Evolutionary conservation across 2,888 invertebrate species (phyloP).

Genomic region (Diadegma fenestrale): DNA sequence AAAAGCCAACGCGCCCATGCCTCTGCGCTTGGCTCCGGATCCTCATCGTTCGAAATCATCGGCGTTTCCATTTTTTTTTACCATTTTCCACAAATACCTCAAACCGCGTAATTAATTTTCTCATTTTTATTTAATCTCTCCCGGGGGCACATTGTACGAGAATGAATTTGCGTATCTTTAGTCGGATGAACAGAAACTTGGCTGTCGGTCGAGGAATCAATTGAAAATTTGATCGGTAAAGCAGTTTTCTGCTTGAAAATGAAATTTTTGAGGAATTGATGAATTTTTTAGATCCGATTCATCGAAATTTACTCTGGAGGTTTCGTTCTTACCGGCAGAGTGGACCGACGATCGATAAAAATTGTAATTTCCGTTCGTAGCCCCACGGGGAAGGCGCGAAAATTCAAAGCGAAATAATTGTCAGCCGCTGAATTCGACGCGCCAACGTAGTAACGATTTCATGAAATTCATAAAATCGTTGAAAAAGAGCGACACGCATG

Average conservation of each 20-base stretch:
- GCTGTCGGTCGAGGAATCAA: background rate
- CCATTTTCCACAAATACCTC: background rate
- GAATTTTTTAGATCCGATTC: background rate
- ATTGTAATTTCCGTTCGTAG: background rate
- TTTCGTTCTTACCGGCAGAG: background rate
- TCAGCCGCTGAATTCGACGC: background rate
- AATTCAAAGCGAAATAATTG: background rate
- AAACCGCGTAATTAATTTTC: background rate
- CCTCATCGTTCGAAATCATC: background rate
- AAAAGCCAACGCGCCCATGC: constrained; percentile 62
- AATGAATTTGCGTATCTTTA: constrained; percentile 39
- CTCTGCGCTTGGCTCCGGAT: background rate
- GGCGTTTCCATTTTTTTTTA: background rate
- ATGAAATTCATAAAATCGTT: background rate
- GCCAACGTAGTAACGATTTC: background rate
- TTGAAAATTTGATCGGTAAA: constrained; percentile 10
- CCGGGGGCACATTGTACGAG: background rate
- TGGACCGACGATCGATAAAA: constrained; percentile 6
- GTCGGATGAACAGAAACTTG: constrained; percentile 45
- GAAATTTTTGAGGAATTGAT: background rate
- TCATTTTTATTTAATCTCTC: background rate
- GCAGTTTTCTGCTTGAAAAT: background rate
- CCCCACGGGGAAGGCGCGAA: background rate
- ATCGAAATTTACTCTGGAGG: background rate
- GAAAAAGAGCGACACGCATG: background rate